Evolutionary conservation across 2,113 vertebrate species (phyloP), one percentile per base, ranked within the genome.

Genomic region (Otolemur garnettii): DNA sequence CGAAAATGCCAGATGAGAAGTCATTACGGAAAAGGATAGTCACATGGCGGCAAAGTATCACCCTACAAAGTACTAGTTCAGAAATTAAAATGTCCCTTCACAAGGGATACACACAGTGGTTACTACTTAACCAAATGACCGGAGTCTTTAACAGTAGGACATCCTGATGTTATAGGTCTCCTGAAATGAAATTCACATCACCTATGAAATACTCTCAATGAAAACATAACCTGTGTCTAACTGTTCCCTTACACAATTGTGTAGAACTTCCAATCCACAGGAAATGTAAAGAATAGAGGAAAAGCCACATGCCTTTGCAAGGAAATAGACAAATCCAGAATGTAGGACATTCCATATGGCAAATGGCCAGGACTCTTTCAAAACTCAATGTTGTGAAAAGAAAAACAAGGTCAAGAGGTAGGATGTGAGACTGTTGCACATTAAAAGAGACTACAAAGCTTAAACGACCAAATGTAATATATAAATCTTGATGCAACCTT

Each of bases 301-400:
- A 30, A 64, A 30, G 57, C 75, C 75, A 28, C 79, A 87, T n/a
- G 30, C 30, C 59, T 87, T 17, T 11, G 59, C 26, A 45, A 77
- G 64, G 28, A 92, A 94, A 78, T 35, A 60, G 42, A 90, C n/a
- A 78, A 92, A 96, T 72, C 53, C 60, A 90, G 74, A 86, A 92
- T 59, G 8, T 60, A 33, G 42, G 59, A 38, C 72, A 90, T 88
- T 90, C 42, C 28, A 33, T 15, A 81, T 89, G 60, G 62, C 19
- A 94, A 90, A 83, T 60, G 8, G 35, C 17, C 30, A 50, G 79
- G 35, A 74, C 26, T 74, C 59, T 68, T 92, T 91, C 71, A 62
- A 81, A 64, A 11, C 33, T 59, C 11, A 64, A 50, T 33, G 26
- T 18, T 79, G 19, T 88, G 9, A 22, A 38, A 35, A 53, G 4